Evolutionary conservation across 2,797 vertebrate species (phyloP), one percentile per base, ranked within the genome.

Genomic region (Coranthus polyacanthus): DNA sequence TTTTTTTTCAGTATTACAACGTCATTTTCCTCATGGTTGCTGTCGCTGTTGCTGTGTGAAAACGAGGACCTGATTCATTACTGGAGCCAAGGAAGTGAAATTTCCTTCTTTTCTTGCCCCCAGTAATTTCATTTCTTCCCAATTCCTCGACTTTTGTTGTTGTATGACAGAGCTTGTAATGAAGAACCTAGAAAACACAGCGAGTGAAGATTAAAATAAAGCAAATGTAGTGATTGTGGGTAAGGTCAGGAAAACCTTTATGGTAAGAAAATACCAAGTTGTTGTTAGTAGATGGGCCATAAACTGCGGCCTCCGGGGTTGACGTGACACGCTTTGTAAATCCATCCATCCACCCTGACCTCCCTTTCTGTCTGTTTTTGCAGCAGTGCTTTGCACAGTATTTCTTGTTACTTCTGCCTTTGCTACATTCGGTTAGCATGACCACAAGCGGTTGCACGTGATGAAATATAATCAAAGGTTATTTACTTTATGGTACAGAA

Each of bases 381-480:
- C 26, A 29, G 17, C 6, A n/a, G n/a, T n/a, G n/a, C n/a, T n/a
- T n/a, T n/a, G n/a, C n/a, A 47, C 53, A 34, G 17, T 22, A 24
- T 24, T 12, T 11, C 13, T 12, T 0, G 2, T 17, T 8, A 6
- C n/a, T 21, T 8, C 6, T 39, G 55, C 49, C 17, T 67, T 36
- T 43, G 18, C 20, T 4, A 22, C 17, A 6, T 21, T 52, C 8
- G 2, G 16, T 41, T 49, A 22, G 29, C 49, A 59, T 16, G 36
- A 36, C 26, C 36, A 42, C 20, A 26, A 22, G 36, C 50, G n/a
- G 29, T 13, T 21, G 8, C 32, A 15, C 17, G 59, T 56, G 22
- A 39, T 22, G 29, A 50, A 18, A 29, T 36, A n/a, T 39, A 55
- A 51, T 26, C 45, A 22, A 2, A n/a, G 41, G 15, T 51, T 42